Evolutionary conservation across 2,797 vertebrate genomes (phyloP), one percentile per base, ranked within the genome.

Genomic region (Betta splendens): DNA sequence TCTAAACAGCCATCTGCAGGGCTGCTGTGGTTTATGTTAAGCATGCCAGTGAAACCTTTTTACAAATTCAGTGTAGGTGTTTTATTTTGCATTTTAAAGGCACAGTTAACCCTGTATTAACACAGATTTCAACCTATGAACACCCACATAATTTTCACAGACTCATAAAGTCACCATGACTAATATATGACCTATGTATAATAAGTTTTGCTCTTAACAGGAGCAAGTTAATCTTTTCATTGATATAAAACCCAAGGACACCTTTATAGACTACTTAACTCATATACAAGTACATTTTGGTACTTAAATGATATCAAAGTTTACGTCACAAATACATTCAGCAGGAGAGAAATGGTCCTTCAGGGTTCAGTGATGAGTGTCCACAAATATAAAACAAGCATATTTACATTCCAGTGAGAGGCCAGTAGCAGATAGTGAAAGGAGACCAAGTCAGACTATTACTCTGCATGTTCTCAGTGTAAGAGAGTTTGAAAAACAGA

Each of bases 191-290:
- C 28, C 11, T 18, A 2, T 37, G 11, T 37, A 1, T 47, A 7
- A 26, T 8, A 33, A 42, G 12, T 39, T 50, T 47, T 12, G 28
- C n/a, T 55, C 40, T 62, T 9, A 53, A 12, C 16, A 42, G n/a
- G 22, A 48, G 32, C 4, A 11, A 18, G 5, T 32, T 9, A 13
- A n/a, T 29, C 28, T 45, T 43, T 31, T 45, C 23, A 45, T 9
- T 4, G 0, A 35, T 35, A 9, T 23, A 37, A 37, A 71, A 28
- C 18, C 12, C 21, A 40, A 46, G 16, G 18, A 22, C 20, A 48
- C 10, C 11, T 42, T 7, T 12, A 40, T 31, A 11, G 11, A 31
- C 18, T 13, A 17, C 10, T 2, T 17, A 36, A 39, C 32, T 51
- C 25, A 23, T 17, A 1, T 32, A 6, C 9, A 35, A 42, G 26